Evolutionary conservation across 2,797 vertebrate genomes (phyloP), one percentile per base, ranked within the genome.

Genomic region (Protonibea diacanthus): DNA sequence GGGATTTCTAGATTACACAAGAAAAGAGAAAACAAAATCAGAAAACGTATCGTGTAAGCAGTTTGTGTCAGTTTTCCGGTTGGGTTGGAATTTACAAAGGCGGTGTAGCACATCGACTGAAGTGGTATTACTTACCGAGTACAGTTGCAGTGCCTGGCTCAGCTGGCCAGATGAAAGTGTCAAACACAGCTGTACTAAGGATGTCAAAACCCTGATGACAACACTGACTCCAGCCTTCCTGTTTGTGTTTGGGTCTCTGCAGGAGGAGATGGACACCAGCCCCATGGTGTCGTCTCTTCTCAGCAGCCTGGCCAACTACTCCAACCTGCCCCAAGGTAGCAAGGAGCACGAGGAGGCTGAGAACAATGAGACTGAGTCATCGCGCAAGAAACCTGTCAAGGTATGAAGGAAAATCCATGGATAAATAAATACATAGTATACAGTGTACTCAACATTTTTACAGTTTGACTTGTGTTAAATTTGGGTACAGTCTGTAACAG

Each of bases 191-290:
- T 65, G 48, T 20, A 13, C 20, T 29, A 15, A 49, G 13, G 8
- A 55, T 66, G 14, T 47, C 1, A 38, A 33, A 60, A 7, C 44
- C 6, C 2, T 9, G 48, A 61, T 53, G 48, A 42, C 20, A 40
- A 44, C 27, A 14, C 73, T 82, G 27, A 89, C 45, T 59, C 48
- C 9, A 21, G 27, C 55, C 18, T 57, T 51, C 29, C 18, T 66
- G 17, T 70, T 18, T 76, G 29, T 76, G 44, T 56, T 27, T 69
- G 27, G 78, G 8, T 71, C 13, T 68, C n/a, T 20, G 3, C 88
- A 99, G 97, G 97, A 99, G 94, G 97, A 99, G 94, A 98, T 99
- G 97, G 97, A 99, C 94, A 99, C 97, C 87, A 98, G 97, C 76
- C 97, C 97, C 44, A 98, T 98, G 97, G 97, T 99, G 66, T 98